A percentile compares a stretch with the other conserved stretches of the same genome.
These are phyloP conservation scores for Pheosia gnoma DNA, from an alignment of 2,888 invertebrate species.

Conservation along the genomic window DNA sequence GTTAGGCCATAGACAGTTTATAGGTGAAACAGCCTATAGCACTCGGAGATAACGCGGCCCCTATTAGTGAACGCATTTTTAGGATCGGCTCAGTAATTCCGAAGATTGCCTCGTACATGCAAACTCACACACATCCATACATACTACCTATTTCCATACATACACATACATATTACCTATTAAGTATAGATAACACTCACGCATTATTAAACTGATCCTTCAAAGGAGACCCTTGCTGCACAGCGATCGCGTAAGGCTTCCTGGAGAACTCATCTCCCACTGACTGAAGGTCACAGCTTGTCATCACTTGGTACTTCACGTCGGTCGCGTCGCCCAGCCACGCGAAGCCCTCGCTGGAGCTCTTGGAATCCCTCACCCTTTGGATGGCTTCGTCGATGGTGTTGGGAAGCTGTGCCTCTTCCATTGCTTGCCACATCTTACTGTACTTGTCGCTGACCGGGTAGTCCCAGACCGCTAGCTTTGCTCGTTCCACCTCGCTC, in stretches of 20 bases:
- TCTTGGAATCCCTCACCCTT: constrained; percentile 85
- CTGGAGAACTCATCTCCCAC: constrained; percentile 98
- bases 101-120: too few species aligned
- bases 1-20: too few species aligned
- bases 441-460: constrained; percentile 99
- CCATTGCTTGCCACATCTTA: constrained; percentile 99
- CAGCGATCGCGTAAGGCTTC: constrained; percentile 98
- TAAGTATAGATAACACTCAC: too few species aligned
- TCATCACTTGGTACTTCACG: constrained; percentile 88
- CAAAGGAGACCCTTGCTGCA: constrained; percentile 97
- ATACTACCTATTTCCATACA: too few species aligned
- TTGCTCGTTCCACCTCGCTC: constrained; percentile 94
- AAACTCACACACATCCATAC: too few species aligned
- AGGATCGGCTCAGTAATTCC: too few species aligned
- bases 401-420: constrained; percentile 91
- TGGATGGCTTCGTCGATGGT: constrained; percentile 91
- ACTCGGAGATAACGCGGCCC: too few species aligned
- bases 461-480: constrained; percentile 99
- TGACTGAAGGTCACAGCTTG: constrained; percentile 94
- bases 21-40: too few species aligned
- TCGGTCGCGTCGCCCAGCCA: constrained; percentile 98
- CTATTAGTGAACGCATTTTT: too few species aligned
- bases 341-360: constrained; percentile 91
- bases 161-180: too few species aligned
- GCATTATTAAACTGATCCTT: constrained; percentile 98